These are phyloP conservation scores for Eptesicus fuscus DNA, from an alignment of 2,113 vertebrate species.

Conservation along the genomic window DNA sequence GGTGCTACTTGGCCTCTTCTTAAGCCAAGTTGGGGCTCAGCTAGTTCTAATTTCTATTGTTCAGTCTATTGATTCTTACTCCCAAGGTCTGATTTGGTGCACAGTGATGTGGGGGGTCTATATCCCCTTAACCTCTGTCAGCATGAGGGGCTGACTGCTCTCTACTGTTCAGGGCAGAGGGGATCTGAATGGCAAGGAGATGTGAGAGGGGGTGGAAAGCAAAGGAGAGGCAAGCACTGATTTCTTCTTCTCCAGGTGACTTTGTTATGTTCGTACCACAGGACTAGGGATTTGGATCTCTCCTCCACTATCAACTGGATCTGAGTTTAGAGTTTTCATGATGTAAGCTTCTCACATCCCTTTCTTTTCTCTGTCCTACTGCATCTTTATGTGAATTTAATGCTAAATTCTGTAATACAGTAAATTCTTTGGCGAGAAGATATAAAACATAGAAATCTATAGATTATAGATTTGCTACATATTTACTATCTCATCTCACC, in stretches of 20 bases:
- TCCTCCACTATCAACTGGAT: background rate
- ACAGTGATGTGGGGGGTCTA: background rate
- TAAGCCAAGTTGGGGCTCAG: background rate
- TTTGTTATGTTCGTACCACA: background rate
- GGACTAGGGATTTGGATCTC: background rate
- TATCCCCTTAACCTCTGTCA: background rate
- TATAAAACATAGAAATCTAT: background rate
- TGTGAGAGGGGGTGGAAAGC: background rate
- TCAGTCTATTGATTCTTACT: background rate
- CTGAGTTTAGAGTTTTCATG: background rate
- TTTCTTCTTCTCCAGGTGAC: background rate
- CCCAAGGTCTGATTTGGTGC: background rate
- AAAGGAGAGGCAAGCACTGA: background rate
- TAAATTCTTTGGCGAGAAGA: constrained; percentile 14
- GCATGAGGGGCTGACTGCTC: background rate
- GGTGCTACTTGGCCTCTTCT: background rate
- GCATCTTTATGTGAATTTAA: constrained; percentile 44
- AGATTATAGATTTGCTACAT: constrained; percentile 5
- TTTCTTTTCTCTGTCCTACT: background rate
- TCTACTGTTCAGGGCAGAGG: background rate
- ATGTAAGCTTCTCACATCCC: background rate
- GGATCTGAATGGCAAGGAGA: background rate
- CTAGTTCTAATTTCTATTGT: background rate
- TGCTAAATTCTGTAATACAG: constrained; percentile 8
- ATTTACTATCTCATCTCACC: constrained; percentile 11